A percentile compares a stretch with the other conserved stretches of the same genome.
Conservation (phyloP, 2,888 invertebrate genomes). For the Drosophila tripunctata region DNA sequence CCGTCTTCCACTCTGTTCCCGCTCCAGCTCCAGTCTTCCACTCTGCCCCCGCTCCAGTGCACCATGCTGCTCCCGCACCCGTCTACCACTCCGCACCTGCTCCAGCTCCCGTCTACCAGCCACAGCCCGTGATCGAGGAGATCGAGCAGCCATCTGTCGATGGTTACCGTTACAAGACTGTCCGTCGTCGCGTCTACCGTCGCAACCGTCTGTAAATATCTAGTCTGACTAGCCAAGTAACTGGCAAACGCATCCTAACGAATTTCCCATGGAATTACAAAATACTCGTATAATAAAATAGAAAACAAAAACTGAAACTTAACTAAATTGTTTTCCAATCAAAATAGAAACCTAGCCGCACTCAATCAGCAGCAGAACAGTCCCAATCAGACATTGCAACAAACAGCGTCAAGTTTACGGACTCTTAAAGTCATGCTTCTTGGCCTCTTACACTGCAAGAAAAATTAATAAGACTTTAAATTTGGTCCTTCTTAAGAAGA, state of each 20-base stretch:
- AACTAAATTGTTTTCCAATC: conserved; percentile 75
- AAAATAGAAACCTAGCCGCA: conserved; percentile 47
- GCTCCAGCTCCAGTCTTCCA: conserved; percentile 50
- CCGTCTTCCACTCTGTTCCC: conserved; percentile 20
- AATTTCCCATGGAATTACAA: conserved; percentile 56
- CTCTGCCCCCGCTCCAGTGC: conserved; percentile 38
- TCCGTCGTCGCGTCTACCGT: conserved; percentile 79
- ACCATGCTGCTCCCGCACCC: conserved; percentile 36
- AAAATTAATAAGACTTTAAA: neutral
- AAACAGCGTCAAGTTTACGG: conserved; percentile 39
- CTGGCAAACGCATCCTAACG: conserved; percentile 36
- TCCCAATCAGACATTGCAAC: conserved; percentile 40
- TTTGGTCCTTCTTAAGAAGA: too few relatives aligned
- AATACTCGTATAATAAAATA: conserved; percentile 33
- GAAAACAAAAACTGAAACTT: conserved; percentile 51
- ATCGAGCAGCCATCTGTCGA: conserved; percentile 74
- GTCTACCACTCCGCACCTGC: conserved; percentile 32
- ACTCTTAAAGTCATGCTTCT: conserved; percentile 32
- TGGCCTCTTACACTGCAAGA: neutral
- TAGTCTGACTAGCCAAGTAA: conserved; percentile 49
- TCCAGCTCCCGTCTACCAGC: conserved; percentile 27
- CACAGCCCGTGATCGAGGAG: conserved; percentile 60
- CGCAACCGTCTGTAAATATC: conserved; percentile 62
- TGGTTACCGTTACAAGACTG: conserved; percentile 80
- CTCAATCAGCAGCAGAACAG: conserved; percentile 54